These are phyloP conservation scores for Poecile atricapillus DNA, from an alignment of 2,113 vertebrate genomes.

Conservation along the genomic window DNA sequence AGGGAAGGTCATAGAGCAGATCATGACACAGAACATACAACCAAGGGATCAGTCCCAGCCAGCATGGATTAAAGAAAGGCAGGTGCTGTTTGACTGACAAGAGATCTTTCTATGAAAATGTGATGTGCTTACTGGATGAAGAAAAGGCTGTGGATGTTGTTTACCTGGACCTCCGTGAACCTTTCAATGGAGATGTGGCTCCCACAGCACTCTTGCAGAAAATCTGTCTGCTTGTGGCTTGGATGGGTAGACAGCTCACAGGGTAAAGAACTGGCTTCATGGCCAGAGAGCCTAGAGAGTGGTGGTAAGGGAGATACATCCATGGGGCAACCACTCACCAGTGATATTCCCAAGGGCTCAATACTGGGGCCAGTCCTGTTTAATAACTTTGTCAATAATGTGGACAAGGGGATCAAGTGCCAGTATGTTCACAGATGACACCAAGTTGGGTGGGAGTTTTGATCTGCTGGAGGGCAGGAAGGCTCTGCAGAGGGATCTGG, in stretches of 20 bases:
- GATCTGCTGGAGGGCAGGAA: not conserved
- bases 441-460: not conserved
- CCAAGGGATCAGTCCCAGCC: not conserved
- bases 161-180: not conserved
- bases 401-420: not conserved
- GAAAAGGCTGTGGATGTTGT: not conserved
- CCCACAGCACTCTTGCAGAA: not conserved
- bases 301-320: not conserved
- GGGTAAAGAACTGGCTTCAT: not conserved
- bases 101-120: not conserved
- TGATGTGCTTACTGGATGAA: not conserved
- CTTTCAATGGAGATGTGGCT: not conserved
- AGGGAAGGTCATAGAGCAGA: not conserved
- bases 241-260: rapidly evolving
- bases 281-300: not conserved
- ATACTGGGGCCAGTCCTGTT: not conserved
- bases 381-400: not conserved
- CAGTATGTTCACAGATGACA: not conserved
- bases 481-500: not conserved
- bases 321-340: not conserved
- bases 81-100: not conserved
- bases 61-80: not conserved
- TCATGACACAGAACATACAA: not conserved
- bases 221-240: not conserved
- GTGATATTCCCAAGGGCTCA: not conserved